Percentiles rank a stretch among this genome's conserved stretches.
Conservation (phyloP, 2,888 invertebrate genomes). For the Clistopyga incitator region DNA sequence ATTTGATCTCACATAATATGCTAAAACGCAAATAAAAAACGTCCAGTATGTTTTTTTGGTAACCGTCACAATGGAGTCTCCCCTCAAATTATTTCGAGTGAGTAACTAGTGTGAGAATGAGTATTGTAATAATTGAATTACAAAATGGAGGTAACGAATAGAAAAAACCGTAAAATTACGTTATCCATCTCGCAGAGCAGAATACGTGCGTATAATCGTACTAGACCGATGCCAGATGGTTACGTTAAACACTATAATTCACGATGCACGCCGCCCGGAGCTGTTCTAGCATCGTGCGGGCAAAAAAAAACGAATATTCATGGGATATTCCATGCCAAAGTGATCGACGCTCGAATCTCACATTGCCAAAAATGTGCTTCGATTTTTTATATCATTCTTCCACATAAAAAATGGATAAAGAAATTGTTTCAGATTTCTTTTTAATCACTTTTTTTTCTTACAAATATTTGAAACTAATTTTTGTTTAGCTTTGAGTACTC, state of each 20-base stretch:
- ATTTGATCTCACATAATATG: too few relatives aligned
- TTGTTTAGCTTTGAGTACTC: too few relatives aligned
- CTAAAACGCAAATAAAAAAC: too few relatives aligned
- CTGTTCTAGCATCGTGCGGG: conserved; percentile 50
- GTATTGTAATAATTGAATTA: conserved; percentile 48
- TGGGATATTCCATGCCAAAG: not conserved
- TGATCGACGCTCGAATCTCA: too few relatives aligned
- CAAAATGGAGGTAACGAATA: not conserved
- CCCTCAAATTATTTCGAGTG: conserved; percentile 47
- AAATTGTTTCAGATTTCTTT: too few relatives aligned
- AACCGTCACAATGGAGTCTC: not conserved
- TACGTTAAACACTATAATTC: conserved; percentile 55
- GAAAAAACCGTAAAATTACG: conserved; percentile 19
- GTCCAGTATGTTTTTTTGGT: not conserved
- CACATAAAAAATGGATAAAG: too few relatives aligned
- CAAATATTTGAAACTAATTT: too few relatives aligned
- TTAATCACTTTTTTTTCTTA: too few relatives aligned
- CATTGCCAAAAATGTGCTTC: too few relatives aligned
- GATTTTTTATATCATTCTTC: too few relatives aligned
- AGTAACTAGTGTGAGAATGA: conserved; percentile 68
- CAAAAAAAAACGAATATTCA: conserved; percentile 15
- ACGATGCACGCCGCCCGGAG: conserved; percentile 55
- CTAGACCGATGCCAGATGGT: conserved; percentile 55
- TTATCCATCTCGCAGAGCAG: conserved; percentile 21
- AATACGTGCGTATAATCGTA: conserved; percentile 29